Evolutionary conservation across 2,113 vertebrate species (phyloP), one percentile per base, ranked within the genome.

Genomic region (Podarcis raffonei): DNA sequence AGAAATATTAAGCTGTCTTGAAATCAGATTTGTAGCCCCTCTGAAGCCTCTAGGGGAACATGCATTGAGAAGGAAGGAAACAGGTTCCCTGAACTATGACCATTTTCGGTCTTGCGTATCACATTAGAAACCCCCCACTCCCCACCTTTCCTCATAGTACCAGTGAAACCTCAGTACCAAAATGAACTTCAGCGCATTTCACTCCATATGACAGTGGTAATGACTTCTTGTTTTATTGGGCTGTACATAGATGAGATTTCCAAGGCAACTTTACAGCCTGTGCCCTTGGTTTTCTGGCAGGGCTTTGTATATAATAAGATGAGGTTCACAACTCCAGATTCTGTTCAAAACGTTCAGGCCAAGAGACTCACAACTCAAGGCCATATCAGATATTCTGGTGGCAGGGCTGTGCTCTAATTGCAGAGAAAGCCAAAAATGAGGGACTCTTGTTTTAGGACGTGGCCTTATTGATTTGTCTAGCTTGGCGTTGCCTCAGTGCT

Each of bases 1-100:
- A 84, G 87, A 78, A 48, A 39, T 22, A 83, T 69, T 69, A 91
- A 62, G 39, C 39, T 91, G 83, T 81, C 87, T 59, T 79, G 85
- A 87, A 85, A 92, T 27, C 42, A 79, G 71, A 72, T 72, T 81
- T 18, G 2, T 90, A 76, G n/a, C 57, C 66, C 8, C 69, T 81
- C 15, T 6, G 25, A 92, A 82, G 74, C 87, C 71, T 59, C 22
- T 83, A 48, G 35, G 86, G 71, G 35, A 32, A 69, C 76, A n/a
- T 42, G 59, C 91, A 86, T 76, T 90, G 71, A 65, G 30, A 25
- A 80, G 66, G 71, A 68, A 84, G 75, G 81, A 87, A 75, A n/a
- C 16, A 84, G 32, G 75, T 69, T 86, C 62, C 74, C 27, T 82
- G 59, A 88, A 85, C 7, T 72, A 0, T 86, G 32, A 53, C 20